Evolutionary conservation across 2,888 invertebrate genomes (phyloP), one percentile per base, ranked within the genome.

Genomic region (Globia sparganii): DNA sequence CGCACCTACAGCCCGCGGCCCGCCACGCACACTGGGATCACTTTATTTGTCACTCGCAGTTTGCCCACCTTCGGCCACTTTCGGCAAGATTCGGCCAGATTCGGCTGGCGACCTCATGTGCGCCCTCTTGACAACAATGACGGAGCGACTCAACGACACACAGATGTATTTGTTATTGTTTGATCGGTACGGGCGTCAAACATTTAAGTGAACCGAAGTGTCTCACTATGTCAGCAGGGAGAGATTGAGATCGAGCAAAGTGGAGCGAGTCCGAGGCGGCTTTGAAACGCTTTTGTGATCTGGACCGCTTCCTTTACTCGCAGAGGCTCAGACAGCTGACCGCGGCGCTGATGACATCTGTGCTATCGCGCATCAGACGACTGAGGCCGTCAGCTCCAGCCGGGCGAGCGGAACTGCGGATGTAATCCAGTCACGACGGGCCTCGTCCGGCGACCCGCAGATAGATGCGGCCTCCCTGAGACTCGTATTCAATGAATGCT

Each of bases 1-100:
- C 49, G 40, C 59, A 56, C 37, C 56, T 40, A 40, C 80, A 43
- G 53, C 9, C 34, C n/a, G n/a, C n/a, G n/a, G n/a, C n/a, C 15
- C 62, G 31, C 37, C 13, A 58, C 75, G 81, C 75, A 78, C 62
- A 72, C 53, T 6, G 13, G 25, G 21, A 56, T 40, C n/a, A 59
- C 18, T 72, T 62, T 82, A 34, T 85, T 82, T 82, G 69, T 82
- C 70, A 70, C 72, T 37, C 69, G 69, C 37, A 64, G 49, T 46
- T 81, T 67, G n/a, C 56, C 40, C n/a, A 62, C 25, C 64, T 68
- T 72, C 66, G 83, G 59, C 76, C 5, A 70, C 37, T 66, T 70
- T 80, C 69, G 46, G 68, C 43, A 37, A 78, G 11, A 21, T 61
- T 76, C 77, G 82, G 77, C 58, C 40, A 43, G 43, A 65, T 77